Conservation (phyloP, 2,888 invertebrate genomes). For the Lasius fuliginosus region DNA sequence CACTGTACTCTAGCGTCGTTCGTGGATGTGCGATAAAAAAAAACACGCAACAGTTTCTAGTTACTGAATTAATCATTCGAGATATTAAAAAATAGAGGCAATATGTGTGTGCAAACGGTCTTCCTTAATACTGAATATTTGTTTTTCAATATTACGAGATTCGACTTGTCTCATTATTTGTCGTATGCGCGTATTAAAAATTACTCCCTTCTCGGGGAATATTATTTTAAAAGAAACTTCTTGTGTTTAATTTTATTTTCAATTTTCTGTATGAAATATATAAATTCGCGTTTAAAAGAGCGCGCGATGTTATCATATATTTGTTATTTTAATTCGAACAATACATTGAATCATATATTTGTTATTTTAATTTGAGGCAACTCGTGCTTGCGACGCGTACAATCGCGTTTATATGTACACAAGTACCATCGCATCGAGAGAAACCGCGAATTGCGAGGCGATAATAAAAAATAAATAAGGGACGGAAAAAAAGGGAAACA, state of each 20-base stretch:
- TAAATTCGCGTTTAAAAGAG: not conserved
- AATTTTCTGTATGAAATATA: constrained; percentile 16
- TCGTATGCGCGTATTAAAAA: not conserved
- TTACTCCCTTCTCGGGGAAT: not conserved
- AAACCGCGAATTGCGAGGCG: constrained; percentile 6
- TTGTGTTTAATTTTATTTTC: not conserved
- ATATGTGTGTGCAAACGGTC: not conserved
- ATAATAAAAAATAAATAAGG: constrained; percentile 47
- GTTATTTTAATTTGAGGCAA: constrained; percentile 1
- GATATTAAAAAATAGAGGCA: not conserved
- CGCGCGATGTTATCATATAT: not conserved
- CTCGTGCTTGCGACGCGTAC: not conserved
- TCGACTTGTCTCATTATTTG: no score
- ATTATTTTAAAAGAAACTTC: constrained; percentile 2
- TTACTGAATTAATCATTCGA: not conserved
- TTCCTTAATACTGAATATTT: not conserved
- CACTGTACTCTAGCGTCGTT: not conserved
- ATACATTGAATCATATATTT: not conserved
- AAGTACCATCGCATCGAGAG: not conserved
- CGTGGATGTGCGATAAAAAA: not conserved
- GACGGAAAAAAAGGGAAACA: not conserved
- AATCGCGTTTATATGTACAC: not conserved
- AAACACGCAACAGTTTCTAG: not conserved
- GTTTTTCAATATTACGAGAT: not conserved
- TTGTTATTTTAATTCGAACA: not conserved